Percentiles rank a stretch among this genome's conserved stretches.
Evolutionary conservation across 1,140 invertebrate genomes (phyloP).

Genomic region (Scaptomyza hsui): DNA sequence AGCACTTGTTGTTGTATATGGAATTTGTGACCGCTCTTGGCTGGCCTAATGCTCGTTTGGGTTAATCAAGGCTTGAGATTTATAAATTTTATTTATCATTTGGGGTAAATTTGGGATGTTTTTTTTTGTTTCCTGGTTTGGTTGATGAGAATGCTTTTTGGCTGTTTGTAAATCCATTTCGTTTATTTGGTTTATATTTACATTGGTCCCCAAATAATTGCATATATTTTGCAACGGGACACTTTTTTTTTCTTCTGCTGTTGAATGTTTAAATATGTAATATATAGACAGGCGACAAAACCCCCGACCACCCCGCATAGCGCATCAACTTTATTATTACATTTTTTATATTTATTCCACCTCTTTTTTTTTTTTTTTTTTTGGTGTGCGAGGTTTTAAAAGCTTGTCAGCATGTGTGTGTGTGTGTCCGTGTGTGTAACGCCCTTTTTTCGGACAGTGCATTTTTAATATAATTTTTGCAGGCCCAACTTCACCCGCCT

Average conservation of each 20-base stretch:
- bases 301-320: conserved; percentile 7
- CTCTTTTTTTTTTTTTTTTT: conserved; percentile 30
- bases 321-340: conserved; percentile 73
- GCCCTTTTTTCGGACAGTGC: conserved; percentile 79
- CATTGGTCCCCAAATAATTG: conserved; percentile 34
- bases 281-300: conserved; percentile 32
- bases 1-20: not conserved
- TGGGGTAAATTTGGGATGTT: conserved; percentile 41
- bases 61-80: conserved; percentile 73
- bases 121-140: conserved; percentile 10
- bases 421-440: conserved; percentile 50
- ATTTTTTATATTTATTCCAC: conserved; percentile 37
- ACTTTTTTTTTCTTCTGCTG: conserved; percentile 29
- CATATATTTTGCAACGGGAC: conserved; percentile 71
- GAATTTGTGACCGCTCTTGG: conserved; percentile 25
- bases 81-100: conserved; percentile 64
- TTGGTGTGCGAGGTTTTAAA: conserved; percentile 41
- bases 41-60: conserved; percentile 63
- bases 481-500: no score
- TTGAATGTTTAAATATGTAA: conserved; percentile 71
- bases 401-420: conserved; percentile 39
- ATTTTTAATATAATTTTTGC: conserved; percentile 82
- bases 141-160: conserved; percentile 31
- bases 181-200: conserved; percentile 64
- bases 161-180: conserved; percentile 57